phyloP scores from a whole-genome alignment of 2,113 vertebrate genomes.

The Lycaon pictus region DNA sequence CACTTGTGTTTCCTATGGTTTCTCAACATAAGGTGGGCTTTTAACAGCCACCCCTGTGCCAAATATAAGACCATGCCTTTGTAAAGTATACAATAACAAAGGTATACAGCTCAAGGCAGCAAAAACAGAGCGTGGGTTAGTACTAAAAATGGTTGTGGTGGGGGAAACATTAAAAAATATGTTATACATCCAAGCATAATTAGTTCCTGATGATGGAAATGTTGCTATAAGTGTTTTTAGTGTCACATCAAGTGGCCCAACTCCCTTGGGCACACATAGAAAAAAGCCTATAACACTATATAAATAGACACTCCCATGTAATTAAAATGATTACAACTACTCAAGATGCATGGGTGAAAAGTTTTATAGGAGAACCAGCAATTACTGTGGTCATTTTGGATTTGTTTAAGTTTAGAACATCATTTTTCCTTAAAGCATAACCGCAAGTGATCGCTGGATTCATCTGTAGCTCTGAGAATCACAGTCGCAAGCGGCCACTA shows the following conservation, averaged over 20 bases:
- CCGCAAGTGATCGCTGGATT: not conserved
- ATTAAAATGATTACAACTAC: slow-evolving; percentile 69
- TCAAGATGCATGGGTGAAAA: slow-evolving; percentile 68
- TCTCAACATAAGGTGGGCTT: not conserved
- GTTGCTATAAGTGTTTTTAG: slow-evolving; percentile 34
- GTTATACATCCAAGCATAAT: slow-evolving; percentile 51
- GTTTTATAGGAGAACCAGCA: slow-evolving; percentile 65
- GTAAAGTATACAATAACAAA: not conserved
- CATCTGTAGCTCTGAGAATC: not conserved
- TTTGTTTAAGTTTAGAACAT: slow-evolving; percentile 50
- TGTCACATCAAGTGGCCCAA: slow-evolving; percentile 52
- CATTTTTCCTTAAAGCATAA: slow-evolving; percentile 57
- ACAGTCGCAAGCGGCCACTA: not conserved
- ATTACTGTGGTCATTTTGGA: slow-evolving; percentile 57
- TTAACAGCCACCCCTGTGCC: not conserved
- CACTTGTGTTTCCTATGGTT: not conserved
- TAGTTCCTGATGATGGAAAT: slow-evolving; percentile 53
- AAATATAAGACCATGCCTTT: not conserved
- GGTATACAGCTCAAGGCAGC: not conserved
- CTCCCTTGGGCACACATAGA: slow-evolving; percentile 60
- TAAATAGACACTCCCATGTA: slow-evolving; percentile 53
- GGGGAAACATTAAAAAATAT: slow-evolving; percentile 14
- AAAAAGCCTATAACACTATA: not conserved
- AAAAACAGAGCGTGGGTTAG: not conserved
- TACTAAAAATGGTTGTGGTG: not conserved